A percentile compares a stretch with the other conserved stretches of the same genome.
Conservation (phyloP, 2,113 vertebrate species). For the Origma solitaria region DNA sequence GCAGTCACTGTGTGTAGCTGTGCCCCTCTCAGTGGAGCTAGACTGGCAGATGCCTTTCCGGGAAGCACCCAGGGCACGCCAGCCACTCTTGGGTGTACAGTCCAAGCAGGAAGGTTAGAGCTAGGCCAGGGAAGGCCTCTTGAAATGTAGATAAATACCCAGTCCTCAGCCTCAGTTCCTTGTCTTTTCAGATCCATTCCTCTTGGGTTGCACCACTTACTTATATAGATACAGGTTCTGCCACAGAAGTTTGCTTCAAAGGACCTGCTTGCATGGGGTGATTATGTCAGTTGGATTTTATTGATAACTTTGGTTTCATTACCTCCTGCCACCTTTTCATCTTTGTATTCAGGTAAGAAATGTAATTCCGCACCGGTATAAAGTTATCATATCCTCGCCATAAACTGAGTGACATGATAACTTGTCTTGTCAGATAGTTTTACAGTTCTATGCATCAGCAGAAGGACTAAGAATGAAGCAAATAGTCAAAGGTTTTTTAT, state of each 20-base stretch:
- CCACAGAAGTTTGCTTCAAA: neutral
- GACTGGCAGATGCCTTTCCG: neutral
- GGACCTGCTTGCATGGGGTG: neutral
- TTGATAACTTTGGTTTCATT: neutral
- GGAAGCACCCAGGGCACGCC: neutral
- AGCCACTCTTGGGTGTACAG: neutral
- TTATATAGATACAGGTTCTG: neutral
- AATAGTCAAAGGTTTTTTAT: neutral
- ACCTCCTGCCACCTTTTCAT: neutral
- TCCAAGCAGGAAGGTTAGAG: neutral
- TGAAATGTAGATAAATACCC: neutral
- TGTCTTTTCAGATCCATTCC: neutral
- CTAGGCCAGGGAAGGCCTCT: neutral
- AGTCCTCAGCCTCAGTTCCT: neutral
- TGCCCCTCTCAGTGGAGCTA: neutral
- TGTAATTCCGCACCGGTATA: neutral
- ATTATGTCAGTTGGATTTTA: neutral
- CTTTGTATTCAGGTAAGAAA: neutral
- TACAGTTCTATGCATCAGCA: neutral
- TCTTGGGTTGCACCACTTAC: neutral
- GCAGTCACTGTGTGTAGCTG: neutral
- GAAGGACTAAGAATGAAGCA: slow-evolving; percentile 4
- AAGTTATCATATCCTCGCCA: neutral
- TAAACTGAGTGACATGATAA: neutral
- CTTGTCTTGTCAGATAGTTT: slow-evolving; percentile 26